These are phyloP conservation scores for Aleiodes testaceus DNA, from an alignment of 2,888 invertebrate species.

Conservation along the genomic window DNA sequence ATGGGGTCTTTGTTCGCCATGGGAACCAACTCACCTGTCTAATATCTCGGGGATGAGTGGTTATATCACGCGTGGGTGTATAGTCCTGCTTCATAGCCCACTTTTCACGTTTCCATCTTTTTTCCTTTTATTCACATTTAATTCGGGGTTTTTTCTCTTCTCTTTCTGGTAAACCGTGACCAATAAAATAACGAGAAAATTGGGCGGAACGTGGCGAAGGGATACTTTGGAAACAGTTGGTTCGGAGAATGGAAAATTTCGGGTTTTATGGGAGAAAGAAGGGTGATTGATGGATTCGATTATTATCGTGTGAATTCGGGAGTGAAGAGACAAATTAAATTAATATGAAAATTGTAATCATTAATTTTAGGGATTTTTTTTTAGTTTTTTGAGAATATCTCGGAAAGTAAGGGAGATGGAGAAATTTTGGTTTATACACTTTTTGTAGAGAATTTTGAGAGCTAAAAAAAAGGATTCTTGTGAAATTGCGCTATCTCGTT, in stretches of 20 bases:
- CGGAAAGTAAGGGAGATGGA: too few species aligned
- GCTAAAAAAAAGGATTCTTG: too few species aligned
- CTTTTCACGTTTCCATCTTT: conserved; percentile 52
- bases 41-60: conserved; percentile 64
- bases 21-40: conserved; percentile 70
- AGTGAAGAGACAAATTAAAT: too few species aligned
- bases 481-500: too few species aligned
- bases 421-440: too few species aligned
- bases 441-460: too few species aligned
- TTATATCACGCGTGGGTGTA: conserved; percentile 22
- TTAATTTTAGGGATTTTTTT: too few species aligned
- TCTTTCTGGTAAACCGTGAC: conserved; percentile 14
- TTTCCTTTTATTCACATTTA: background rate
- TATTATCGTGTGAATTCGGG: conserved; percentile 39
- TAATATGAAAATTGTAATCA: too few species aligned
- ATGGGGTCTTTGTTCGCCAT: conserved; percentile 70
- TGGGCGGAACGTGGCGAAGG: conserved; percentile 34
- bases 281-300: conserved; percentile 66
- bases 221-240: conserved; percentile 30
- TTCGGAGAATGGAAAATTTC: background rate
- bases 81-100: conserved; percentile 43
- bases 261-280: conserved; percentile 50
- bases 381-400: too few species aligned
- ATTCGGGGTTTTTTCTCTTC: background rate
- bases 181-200: conserved; percentile 32